Evolutionary conservation across 2,888 invertebrate genomes (phyloP).

Genomic region (Hirtodrosophila duncani): DNA sequence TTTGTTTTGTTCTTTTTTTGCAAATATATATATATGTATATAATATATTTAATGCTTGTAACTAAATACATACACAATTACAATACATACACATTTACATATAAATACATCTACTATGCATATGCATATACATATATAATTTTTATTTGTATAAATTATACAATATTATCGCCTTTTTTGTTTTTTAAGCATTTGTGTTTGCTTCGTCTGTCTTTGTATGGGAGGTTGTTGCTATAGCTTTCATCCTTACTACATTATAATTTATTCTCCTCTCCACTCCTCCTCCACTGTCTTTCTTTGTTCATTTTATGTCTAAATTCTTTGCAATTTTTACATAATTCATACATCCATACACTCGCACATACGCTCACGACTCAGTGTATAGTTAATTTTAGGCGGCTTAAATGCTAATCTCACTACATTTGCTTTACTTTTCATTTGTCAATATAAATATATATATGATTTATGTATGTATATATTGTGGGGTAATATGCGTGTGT

Average conservation of each 20-base stretch:
- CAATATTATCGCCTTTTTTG: slow-evolving; percentile 64
- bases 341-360: too few relatives aligned
- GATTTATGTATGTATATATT: slow-evolving; percentile 19
- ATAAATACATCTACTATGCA: slow-evolving; percentile 68
- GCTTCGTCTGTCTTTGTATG: slow-evolving; percentile 31
- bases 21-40: slow-evolving; percentile 56
- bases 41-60: slow-evolving; percentile 50
- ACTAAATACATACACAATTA: slow-evolving; percentile 71
- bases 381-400: slow-evolving; percentile 56
- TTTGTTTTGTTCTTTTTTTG: slow-evolving; percentile 43
- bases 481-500: slow-evolving; percentile 13
- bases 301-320: slow-evolving; percentile 71
- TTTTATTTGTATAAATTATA: slow-evolving; percentile 55
- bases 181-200: slow-evolving; percentile 23
- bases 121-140: slow-evolving; percentile 48
- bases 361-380: too few relatives aligned
- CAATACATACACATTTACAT: slow-evolving; percentile 72
- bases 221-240: slow-evolving; percentile 43
- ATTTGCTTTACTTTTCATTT: slow-evolving; percentile 23
- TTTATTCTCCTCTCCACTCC: slow-evolving; percentile 18
- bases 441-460: slow-evolving; percentile 39
- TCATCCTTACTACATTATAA: slow-evolving; percentile 2
- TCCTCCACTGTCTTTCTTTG: slow-evolving; percentile 48
- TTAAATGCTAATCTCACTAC: slow-evolving; percentile 69
- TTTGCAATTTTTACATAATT: slow-evolving; percentile 60